Percentiles rank a stretch among this genome's conserved stretches.
Evolutionary conservation across 2,113 vertebrate genomes (phyloP).

Genomic region (Hippocampus abdominalis): DNA sequence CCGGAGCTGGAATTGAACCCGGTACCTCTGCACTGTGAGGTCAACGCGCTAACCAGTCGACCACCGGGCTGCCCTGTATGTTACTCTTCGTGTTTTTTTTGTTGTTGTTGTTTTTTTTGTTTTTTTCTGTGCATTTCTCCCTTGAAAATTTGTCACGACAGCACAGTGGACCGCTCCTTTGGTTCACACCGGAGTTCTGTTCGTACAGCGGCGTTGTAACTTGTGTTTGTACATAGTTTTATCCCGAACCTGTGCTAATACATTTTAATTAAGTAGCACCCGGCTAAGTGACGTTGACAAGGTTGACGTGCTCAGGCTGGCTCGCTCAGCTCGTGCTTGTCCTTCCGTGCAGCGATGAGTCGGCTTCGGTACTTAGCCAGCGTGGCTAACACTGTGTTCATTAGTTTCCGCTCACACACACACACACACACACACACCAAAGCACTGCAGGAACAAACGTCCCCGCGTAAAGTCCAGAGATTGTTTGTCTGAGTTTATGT

Average conservation of each 20-base stretch:
- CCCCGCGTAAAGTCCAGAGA: neutral
- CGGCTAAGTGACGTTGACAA: conserved; percentile 37
- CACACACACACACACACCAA: neutral
- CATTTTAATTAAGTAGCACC: too few relatives aligned
- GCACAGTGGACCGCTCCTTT: neutral
- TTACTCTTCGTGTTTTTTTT: too few relatives aligned
- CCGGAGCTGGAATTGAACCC: too few relatives aligned
- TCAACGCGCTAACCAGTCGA: too few relatives aligned
- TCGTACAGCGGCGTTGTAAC: neutral
- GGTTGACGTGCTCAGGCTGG: conserved; percentile 35
- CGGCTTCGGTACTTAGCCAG: conserved; percentile 29
- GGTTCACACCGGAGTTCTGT: neutral
- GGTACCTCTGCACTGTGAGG: too few relatives aligned
- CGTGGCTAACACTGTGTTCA: conserved; percentile 39
- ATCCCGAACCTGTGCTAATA: too few relatives aligned
- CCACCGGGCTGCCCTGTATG: neutral
- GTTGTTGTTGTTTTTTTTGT: neutral
- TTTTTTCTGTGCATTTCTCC: neutral
- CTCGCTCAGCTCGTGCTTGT: conserved; percentile 17
- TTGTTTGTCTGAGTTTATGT: conserved; percentile 12
- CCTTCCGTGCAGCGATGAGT: conserved; percentile 41
- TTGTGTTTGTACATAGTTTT: too few relatives aligned
- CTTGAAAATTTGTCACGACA: neutral
- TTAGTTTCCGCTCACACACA: conserved; percentile 36
- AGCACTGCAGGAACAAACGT: neutral